These are phyloP conservation scores for Menidia beryllina DNA, from an alignment of 2,113 vertebrate genomes.

Conservation along the genomic window DNA sequence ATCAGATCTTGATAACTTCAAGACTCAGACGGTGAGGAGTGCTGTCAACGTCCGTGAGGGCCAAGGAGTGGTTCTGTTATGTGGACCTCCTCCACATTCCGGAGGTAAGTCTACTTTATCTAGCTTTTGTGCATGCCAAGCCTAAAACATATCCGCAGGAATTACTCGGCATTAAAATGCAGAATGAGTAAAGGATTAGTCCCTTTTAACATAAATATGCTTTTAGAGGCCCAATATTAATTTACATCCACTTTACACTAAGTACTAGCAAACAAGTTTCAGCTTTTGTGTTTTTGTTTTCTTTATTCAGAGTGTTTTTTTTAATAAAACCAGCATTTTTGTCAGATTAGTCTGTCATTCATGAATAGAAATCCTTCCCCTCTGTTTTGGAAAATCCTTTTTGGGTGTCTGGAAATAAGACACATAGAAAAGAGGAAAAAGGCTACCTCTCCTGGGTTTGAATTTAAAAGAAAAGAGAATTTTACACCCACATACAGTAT, in stretches of 20 bases:
- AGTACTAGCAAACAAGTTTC: too few relatives aligned
- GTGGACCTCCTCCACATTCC: constrained; percentile 86
- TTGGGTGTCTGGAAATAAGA: too few relatives aligned
- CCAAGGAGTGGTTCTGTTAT: constrained; percentile 94
- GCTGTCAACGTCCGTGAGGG: constrained; percentile 93
- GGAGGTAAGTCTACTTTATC: constrained; percentile 84
- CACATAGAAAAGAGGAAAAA: too few relatives aligned
- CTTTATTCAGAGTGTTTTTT: too few relatives aligned
- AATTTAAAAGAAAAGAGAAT: too few relatives aligned
- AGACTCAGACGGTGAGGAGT: constrained; percentile 86
- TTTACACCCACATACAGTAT: too few relatives aligned
- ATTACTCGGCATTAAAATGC: constrained; percentile 16
- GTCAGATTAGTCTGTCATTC: background rate
- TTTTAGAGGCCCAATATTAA: background rate
- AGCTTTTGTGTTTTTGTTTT: too few relatives aligned
- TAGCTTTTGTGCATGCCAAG: background rate
- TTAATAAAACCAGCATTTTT: too few relatives aligned
- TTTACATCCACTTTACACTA: background rate
- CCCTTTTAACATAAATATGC: background rate
- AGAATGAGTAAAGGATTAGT: constrained; percentile 36
- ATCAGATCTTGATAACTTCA: constrained; percentile 89
- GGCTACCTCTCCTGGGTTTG: too few relatives aligned
- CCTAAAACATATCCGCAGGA: constrained; percentile 12
- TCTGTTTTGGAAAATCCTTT: too few relatives aligned
- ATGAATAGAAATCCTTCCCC: too few relatives aligned